Percentiles rank a stretch among this genome's conserved stretches.
Conservation (phyloP, 2,888 invertebrate species). For the Troides oblongomaculatus region DNA sequence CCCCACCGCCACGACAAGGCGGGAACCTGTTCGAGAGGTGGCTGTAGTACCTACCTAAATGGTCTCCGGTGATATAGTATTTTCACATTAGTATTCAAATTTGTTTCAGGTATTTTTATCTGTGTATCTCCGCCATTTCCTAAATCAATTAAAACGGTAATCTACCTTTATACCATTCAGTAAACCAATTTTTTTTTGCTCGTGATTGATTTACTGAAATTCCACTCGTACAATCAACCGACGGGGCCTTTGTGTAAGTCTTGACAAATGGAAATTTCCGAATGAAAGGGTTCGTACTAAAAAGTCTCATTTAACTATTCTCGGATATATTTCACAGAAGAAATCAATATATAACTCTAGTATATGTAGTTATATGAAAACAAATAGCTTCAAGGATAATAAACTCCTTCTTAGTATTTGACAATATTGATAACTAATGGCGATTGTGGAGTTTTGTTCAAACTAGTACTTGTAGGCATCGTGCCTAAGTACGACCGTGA, state of each 20-base stretch:
- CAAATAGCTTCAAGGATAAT: too few relatives aligned
- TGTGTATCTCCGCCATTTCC: not conserved
- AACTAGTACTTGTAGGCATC: too few relatives aligned
- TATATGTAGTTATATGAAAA: too few relatives aligned
- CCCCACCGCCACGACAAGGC: too few relatives aligned
- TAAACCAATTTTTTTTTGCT: constrained; percentile 5
- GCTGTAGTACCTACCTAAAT: too few relatives aligned
- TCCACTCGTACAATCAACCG: constrained; percentile 12
- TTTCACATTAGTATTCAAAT: not conserved
- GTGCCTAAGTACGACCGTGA: too few relatives aligned
- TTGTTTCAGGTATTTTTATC: not conserved
- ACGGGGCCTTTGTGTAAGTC: constrained; percentile 4
- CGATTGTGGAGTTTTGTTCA: too few relatives aligned
- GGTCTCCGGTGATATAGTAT: not conserved
- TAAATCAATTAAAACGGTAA: constrained; percentile 14
- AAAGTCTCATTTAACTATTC: constrained; percentile 1
- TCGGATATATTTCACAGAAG: not conserved
- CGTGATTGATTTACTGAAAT: constrained; percentile 6
- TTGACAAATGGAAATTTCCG: constrained; percentile 8
- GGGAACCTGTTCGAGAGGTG: too few relatives aligned
- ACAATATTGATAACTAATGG: too few relatives aligned
- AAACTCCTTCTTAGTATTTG: too few relatives aligned
- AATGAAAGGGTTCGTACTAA: constrained; percentile 5
- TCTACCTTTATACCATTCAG: not conserved
- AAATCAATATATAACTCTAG: too few relatives aligned